These are phyloP conservation scores for Platerodrilus igneus DNA, from an alignment of 2,888 invertebrate species.

Conservation along the genomic window DNA sequence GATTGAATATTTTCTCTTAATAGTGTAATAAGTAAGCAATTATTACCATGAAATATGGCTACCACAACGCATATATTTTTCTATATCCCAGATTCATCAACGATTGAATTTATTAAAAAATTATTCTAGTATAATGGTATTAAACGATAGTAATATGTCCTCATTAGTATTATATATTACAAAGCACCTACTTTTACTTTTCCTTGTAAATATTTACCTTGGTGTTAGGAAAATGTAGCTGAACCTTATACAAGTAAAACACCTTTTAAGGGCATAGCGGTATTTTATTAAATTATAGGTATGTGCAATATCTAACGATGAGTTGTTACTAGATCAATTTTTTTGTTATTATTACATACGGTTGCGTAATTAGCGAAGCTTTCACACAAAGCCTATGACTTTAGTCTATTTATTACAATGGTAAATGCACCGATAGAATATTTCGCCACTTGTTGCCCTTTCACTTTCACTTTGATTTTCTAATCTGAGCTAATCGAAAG, in stretches of 20 bases:
- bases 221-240: constrained; percentile 33
- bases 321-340: no score
- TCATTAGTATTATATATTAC: constrained; percentile 40
- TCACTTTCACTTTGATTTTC: no score
- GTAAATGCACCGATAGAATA: no score
- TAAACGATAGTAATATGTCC: constrained; percentile 29
- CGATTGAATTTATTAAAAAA: constrained; percentile 1
- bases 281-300: constrained; percentile 38
- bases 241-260: no score
- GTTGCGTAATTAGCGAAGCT: no score
- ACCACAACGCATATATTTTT: no score
- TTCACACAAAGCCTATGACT: no score
- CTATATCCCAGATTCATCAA: not conserved
- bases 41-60: constrained; percentile 20
- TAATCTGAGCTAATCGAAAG: no score
- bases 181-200: constrained; percentile 46
- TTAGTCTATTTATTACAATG: no score
- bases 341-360: no score
- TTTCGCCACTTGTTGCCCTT: no score
- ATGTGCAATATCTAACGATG: no score
- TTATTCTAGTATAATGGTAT: not conserved
- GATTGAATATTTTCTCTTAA: constrained; percentile 27
- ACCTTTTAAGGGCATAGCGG: constrained; percentile 41
- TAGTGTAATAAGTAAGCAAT: constrained; percentile 24
- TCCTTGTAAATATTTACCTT: constrained; percentile 46